Evolutionary conservation across 2,797 vertebrate species (phyloP), one percentile per base, ranked within the genome.

Genomic region (Chloroceryle inda): DNA sequence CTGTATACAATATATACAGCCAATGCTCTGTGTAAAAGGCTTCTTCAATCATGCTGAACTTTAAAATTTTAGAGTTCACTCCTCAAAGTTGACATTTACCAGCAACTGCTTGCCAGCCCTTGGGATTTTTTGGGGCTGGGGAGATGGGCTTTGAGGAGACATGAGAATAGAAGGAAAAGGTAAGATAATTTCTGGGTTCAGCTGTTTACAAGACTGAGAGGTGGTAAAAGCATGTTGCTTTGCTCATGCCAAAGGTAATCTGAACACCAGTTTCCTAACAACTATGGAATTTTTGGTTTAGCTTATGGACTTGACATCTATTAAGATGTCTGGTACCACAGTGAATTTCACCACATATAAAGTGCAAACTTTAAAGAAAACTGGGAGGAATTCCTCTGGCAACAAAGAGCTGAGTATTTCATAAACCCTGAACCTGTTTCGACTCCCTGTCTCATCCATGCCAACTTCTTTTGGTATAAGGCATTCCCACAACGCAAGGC

Each of bases 1-100:
- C 67, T 31, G 13, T 5, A 6, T 5, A 9, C 9, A 76, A 23
- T 53, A 31, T 1, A 11, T 0, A 31, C 8, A 73, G n/a, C 12
- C 86, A 72, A 9, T 3, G 19, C 9, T 72, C 67, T 18, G 16
- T n/a, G 16, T 31, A 17, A 85, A 78, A 71, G 44, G 53, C 26
- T 76, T 55, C 68, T 45, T 40, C 42, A 22, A 11, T 24, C 53
- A 37, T 0, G 0, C 0, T 16, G 9, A 83, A 27, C 29, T 24
- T 35, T 40, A 38, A 38, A 38, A 38, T 20, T 3, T 21, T 3
- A 76, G 22, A 47, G 29, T 31, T 64, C 64, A 31, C 18, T 87
- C 35, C 68, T 71, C 40, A 61, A 72, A 83, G 21, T 0, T 52
- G 27, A 59, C 0, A 2, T 58, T 72, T 38, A 55, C 20, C 64